Base-by-base conservation (phyloP, 2,797 vertebrate genomes). In the Chiroxiphia lanceolata region DNA sequence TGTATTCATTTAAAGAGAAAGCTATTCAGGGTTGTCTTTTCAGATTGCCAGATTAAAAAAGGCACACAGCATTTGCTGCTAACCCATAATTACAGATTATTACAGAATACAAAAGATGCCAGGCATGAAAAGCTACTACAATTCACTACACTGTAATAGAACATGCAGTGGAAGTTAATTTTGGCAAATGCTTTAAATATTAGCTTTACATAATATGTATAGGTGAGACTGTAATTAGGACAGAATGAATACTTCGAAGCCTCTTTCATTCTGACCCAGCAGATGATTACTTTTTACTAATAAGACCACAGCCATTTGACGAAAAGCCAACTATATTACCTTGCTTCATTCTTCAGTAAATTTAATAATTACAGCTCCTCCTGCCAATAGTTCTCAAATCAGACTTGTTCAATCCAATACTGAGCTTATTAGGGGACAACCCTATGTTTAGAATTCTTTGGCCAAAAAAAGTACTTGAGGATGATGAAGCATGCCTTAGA, bases 61-160 rank as follows among this genome's bases (percentile, higher is more conserved):
- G 97, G 95, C 96, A 97, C 96, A 97, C 74, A 94, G 97, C 96
- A 97, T 98, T 98, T 97, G 96, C 96, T 94, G 97, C 97, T 97
- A 98, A 98, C 97, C 97, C 96, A 75, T 98, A 98, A 98, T 98
- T 98, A 98, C 92, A 97, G 97, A 97, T 98, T 98, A 98, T 98
- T 98, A 98, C 23, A 53, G 97, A 95, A 96, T 90, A 98, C 97
- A 98, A 98, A 98, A 97, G 98, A 98, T 96, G 97, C 89, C 95
- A 95, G 97, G 97, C 96, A 98, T 96, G 97, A 98, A 98, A 97
- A 97, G 97, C 96, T 95, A 94, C 97, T 96, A 95, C 97, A 97
- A 98, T 98, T 98, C 97, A 97, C 91, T 95, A 86, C 87, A 90
- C 94, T 96, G 91, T 97, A 98, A 98, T 97, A 97, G 97, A 97